Base-by-base conservation (phyloP, 1,140 invertebrate species). In the Bombus confusus region DNA sequence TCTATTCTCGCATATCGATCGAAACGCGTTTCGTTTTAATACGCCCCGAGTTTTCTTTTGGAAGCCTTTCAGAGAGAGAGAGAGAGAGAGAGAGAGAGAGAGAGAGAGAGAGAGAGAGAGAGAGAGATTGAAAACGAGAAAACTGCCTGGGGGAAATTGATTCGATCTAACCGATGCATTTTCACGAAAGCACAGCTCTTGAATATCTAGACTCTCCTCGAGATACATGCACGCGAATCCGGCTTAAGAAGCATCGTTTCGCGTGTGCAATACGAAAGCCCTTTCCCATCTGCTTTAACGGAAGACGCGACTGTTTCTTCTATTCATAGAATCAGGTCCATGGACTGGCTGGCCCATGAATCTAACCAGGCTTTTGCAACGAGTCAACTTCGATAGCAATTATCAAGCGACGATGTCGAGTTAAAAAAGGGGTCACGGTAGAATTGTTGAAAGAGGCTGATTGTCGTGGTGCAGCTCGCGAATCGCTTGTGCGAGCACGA, bases 401-500 rank as follows among this genome's bases (percentile, higher is more conserved):
- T 76, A 76, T 76, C 15, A 37, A 64, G n/a, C 37, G 47, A 76
- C 84, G n/a, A 62, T 78, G 80, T 85, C 57, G n/a, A 31, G 28
- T n/a, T 25, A 34, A 37, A 52, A 73, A 77, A 52, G 18, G 28
- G 47, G 73, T 81, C 83, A 43, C 9, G 18, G 28, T 39, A 28
- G 28, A 52, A 66, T 37, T 15, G 73, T 59, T 31, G 37, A 31
- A 76, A 77, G 66, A 34, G 31, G 41, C 18, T 66, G 69, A 66
- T 57, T 62, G 34, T 22, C 25, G 68, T 37, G 82, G 52, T 43
- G 34, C 59, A 59, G 2, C 59, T n/a, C 31, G 39, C 62, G 80
- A 78, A 62, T 80, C 74, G 75, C 62, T 74, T 75, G 78, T 78
- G 43, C 86, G 77, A 59, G 47, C 64, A 59, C 41, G 80, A 72